Percentiles rank a stretch among this genome's conserved stretches.
Evolutionary conservation across 2,113 vertebrate species (phyloP).

Genomic region (Cyphomyrus discorhynchus): DNA sequence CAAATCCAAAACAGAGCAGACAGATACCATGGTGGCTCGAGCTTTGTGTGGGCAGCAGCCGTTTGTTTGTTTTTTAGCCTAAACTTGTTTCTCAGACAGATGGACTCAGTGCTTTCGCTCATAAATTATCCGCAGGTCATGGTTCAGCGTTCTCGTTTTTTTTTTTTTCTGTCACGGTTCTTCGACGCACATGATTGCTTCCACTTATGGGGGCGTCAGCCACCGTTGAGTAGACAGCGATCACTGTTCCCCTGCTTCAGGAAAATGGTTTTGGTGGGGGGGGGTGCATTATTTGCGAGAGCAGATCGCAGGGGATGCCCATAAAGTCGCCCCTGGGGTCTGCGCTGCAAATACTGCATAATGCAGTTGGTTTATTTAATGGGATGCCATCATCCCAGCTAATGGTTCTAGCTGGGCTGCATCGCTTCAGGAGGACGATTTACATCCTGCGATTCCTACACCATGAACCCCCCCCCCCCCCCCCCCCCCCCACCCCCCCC

Average conservation of each 20-base stretch:
- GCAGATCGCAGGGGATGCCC: not conserved
- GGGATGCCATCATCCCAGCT: not conserved
- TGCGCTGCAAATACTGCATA: not conserved
- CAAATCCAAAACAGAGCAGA: not conserved
- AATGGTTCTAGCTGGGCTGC: not conserved
- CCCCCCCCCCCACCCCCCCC: too few relatives aligned
- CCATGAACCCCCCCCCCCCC: not conserved
- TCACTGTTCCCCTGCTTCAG: not conserved
- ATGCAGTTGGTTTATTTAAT: not conserved
- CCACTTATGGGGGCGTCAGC: not conserved
- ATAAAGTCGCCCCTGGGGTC: not conserved
- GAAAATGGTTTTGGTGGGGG: not conserved
- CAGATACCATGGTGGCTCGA: not conserved
- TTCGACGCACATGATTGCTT: not conserved
- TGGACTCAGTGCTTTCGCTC: not conserved
- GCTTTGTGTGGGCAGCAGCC: not conserved
- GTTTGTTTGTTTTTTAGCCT: not conserved
- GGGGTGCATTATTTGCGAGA: not conserved
- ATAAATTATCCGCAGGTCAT: not conserved
- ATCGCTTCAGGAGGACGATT: not conserved
- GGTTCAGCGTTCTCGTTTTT: not conserved
- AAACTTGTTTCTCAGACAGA: not conserved
- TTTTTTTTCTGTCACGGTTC: not conserved
- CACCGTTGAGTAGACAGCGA: not conserved
- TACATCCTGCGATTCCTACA: not conserved